Evolutionary conservation across 2,888 invertebrate species (phyloP), one percentile per base, ranked within the genome.

Genomic region (Oxyteleia sp.): DNA sequence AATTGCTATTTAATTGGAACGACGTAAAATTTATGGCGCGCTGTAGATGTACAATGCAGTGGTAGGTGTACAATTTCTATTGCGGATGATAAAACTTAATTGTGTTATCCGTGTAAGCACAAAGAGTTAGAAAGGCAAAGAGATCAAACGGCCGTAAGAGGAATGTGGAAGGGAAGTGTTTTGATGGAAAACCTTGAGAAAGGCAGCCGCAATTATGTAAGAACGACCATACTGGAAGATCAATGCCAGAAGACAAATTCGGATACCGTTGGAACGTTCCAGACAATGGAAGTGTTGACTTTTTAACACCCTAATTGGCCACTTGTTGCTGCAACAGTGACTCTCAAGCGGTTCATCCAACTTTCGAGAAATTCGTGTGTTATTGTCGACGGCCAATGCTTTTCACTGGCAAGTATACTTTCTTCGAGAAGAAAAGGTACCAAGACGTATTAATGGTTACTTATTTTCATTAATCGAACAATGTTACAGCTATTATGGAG

Each of bases 91-190:
- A 41, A 41, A 26, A 32, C 4, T 63, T 63, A 43, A 43, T 63
- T 63, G 47, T 47, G 26, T 20, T 45, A 49, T 15, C 29, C 18
- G 13, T 15, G 29, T 18, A 15, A 15, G 11, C 16, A 68, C 26
- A 53, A 53, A 53, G 64, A 64, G 43, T 55, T 55, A 29, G 68
- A 68, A 55, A 68, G 43, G 55, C 20, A 43, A 55, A 43, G 32
- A 20, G 53, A 15, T 16, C 13, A 8, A 41, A 41, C 41, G 41
- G 1, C 41, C 41, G 41, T 7, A 16, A 13, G 38, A 2, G 66
- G 66, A 68, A 68, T 68, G 69, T 35, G 45, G 29, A 57, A 49
- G 47, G 55, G 55, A 55, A 68, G 43, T 68, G 57, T 69, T 57
- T 57, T 69, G 69, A 57, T 16, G 32, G 26, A 8, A 29, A 69